Evolutionary conservation across 2,888 invertebrate species (phyloP), one percentile per base, ranked within the genome.

Genomic region (Nowickia ferox): DNA sequence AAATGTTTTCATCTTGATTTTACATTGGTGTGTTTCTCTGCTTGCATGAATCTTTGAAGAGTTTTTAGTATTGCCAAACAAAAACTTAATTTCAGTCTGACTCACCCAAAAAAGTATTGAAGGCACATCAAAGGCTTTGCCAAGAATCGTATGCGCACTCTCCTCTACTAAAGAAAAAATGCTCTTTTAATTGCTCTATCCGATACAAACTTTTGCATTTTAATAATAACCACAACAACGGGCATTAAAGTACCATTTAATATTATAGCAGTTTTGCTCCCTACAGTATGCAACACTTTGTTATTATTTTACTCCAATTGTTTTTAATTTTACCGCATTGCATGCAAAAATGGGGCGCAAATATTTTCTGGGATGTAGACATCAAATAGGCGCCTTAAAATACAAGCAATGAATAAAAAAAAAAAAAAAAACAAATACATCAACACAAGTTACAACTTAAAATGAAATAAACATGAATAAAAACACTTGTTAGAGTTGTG

Each of bases 341-440:
- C 88, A 87, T 88, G 88, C 63, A 48, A 17, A 86, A 88, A 84
- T 76, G 76, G 84, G 86, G 87, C 87, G 86, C 77, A 87, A 81
- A 85, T 84, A 72, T 78, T 77, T 42, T 51, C 51, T 66, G 66
- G 30, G 46, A 78, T 78, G 77, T 77, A 83, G 83, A 83, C 83
- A 83, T 71, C 65, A 77, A 83, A 77, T 78, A 77, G 83, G 83
- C 83, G 83, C 83, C 83, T 83, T 59, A 53, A 2, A 66, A 75
- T 83, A 75, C 79, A 22, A 65, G 30, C 30, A 30, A 30, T 2
- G 6, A 68, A 77, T 46, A 22, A 51, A 30, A 72, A 13, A 59
- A 30, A 72, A 13, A 59, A 51, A 9, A 63, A 46, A 48, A 59
- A 59, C 53, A 76, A 44, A 42, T 55, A 46, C 22, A 65, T 10